Evolutionary conservation across 2,888 invertebrate genomes (phyloP).

Genomic region (Nephrotoma flavescens): DNA sequence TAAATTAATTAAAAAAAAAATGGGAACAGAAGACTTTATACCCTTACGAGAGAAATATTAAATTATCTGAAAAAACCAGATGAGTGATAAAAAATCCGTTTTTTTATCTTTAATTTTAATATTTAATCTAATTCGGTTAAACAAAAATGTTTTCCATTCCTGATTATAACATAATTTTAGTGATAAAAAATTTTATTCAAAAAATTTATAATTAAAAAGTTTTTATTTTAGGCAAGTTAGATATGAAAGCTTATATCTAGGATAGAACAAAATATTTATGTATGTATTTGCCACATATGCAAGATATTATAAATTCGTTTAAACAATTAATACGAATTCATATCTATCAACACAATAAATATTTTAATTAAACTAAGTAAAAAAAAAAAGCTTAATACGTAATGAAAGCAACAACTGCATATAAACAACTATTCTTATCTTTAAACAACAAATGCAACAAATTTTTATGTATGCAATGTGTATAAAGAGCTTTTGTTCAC

Average conservation of each 20-base stretch:
- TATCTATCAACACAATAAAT: background rate
- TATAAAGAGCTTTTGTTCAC: background rate
- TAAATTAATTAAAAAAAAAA: background rate
- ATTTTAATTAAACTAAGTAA: background rate
- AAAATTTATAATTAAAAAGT: background rate
- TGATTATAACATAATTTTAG: background rate
- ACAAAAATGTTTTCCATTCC: background rate
- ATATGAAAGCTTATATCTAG: background rate
- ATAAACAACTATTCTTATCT: background rate
- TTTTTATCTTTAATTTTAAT: background rate
- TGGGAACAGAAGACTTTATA: background rate
- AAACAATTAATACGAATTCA: background rate
- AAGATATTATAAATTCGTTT: background rate
- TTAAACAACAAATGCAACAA: background rate
- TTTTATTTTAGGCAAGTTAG: background rate
- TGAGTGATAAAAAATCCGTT: background rate
- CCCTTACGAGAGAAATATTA: background rate
- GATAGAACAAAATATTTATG: background rate
- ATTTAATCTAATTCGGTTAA: background rate
- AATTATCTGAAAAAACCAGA: background rate
- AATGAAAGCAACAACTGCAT: background rate
- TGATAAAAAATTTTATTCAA: background rate
- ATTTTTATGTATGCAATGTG: background rate
- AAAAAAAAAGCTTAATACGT: background rate
- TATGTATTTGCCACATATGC: background rate